These are phyloP conservation scores for Acrobasis repandana DNA, from an alignment of 2,888 invertebrate species.

Conservation along the genomic window DNA sequence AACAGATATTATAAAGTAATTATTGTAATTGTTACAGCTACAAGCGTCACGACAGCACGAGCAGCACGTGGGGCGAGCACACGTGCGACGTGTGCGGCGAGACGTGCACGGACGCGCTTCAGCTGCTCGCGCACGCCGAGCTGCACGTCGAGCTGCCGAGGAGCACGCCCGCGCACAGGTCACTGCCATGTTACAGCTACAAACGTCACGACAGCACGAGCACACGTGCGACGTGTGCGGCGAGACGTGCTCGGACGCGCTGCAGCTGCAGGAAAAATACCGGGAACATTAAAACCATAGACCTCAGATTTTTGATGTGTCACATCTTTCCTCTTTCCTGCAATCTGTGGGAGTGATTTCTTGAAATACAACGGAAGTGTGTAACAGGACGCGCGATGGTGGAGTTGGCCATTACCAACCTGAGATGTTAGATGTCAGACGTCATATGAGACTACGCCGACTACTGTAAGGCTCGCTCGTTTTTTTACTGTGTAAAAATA, in stretches of 20 bases:
- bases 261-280: conserved; percentile 81
- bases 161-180: conserved; percentile 40
- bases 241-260: conserved; percentile 88
- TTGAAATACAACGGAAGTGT: too few species aligned
- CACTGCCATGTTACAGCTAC: conserved; percentile 40
- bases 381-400: too few species aligned
- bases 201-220: conserved; percentile 70
- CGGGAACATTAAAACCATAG: too few species aligned
- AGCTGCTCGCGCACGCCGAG: conserved; percentile 90
- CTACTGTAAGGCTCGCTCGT: too few species aligned
- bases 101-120: conserved; percentile 88
- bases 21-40: conserved; percentile 53
- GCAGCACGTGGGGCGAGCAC: conserved; percentile 81
- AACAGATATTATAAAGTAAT: too few species aligned
- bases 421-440: too few species aligned
- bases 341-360: too few species aligned
- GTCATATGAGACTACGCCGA: too few species aligned
- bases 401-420: too few species aligned
- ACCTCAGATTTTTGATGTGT: too few species aligned
- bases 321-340: too few species aligned
- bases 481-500: too few species aligned
- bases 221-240: conserved; percentile 92
- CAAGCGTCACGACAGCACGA: conserved; percentile 65
- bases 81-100: conserved; percentile 92
- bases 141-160: conserved; percentile 86